Evolutionary conservation across 2,113 vertebrate species (phyloP).

Genomic region (Fregetta grallaria): DNA sequence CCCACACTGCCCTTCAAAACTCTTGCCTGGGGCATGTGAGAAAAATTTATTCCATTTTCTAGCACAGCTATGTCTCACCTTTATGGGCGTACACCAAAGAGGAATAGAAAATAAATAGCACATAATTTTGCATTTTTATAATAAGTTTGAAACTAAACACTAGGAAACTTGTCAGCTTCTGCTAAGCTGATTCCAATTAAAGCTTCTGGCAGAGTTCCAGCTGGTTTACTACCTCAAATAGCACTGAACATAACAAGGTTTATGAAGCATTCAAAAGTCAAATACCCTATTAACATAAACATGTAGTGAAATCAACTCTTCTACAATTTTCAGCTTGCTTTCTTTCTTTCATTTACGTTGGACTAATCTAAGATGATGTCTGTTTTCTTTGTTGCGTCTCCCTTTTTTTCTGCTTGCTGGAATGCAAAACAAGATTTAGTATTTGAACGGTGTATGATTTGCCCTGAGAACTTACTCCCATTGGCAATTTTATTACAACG

Average conservation of each 20-base stretch:
- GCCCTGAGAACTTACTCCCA: neutral
- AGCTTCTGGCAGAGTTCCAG: slow-evolving; percentile 81
- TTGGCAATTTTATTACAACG: slow-evolving; percentile 1
- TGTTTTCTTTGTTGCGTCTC: slow-evolving; percentile 55
- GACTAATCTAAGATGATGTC: slow-evolving; percentile 71
- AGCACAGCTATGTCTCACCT: slow-evolving; percentile 67
- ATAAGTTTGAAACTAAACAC: slow-evolving; percentile 79
- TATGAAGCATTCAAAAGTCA: slow-evolving; percentile 89
- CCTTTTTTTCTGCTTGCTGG: slow-evolving; percentile 51
- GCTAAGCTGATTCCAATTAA: slow-evolving; percentile 86
- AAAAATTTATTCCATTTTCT: slow-evolving; percentile 58
- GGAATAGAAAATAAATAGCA: slow-evolving; percentile 71
- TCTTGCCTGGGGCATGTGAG: neutral
- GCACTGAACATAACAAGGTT: slow-evolving; percentile 82
- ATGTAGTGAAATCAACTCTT: slow-evolving; percentile 81
- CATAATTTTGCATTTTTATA: slow-evolving; percentile 79
- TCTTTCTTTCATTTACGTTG: slow-evolving; percentile 69
- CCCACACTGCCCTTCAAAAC: neutral
- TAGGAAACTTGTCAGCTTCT: slow-evolving; percentile 80
- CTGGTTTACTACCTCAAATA: slow-evolving; percentile 83
- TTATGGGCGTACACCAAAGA: slow-evolving; percentile 60
- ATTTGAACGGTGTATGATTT: neutral
- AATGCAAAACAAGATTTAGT: slow-evolving; percentile 65
- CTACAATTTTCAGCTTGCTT: slow-evolving; percentile 77
- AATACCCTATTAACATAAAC: slow-evolving; percentile 86